phyloP scores from a whole-genome alignment of 2,797 vertebrate species.

The Sarcoramphus papa region DNA sequence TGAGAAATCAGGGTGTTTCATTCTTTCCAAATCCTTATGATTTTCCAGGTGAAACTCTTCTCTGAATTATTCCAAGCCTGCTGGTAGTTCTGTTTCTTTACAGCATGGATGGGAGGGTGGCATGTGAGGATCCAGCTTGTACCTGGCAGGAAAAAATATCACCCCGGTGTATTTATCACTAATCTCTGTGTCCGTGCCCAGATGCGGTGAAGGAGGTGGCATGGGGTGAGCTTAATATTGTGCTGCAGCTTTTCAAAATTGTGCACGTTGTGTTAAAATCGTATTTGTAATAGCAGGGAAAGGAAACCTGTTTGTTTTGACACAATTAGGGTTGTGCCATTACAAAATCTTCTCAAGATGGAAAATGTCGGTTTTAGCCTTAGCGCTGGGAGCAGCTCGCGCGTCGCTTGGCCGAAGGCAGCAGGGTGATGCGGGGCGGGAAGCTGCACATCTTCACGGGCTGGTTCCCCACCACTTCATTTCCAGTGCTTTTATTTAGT shows the following conservation, averaged over 20 bases:
- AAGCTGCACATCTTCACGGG: neutral
- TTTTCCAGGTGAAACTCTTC: neutral
- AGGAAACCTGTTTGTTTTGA: neutral
- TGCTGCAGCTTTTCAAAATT: neutral
- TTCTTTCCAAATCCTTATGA: neutral
- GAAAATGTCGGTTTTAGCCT: neutral
- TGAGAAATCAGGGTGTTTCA: too few species aligned
- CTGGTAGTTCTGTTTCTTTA: neutral
- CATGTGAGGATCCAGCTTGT: neutral
- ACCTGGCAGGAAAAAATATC: neutral
- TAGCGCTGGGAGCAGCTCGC: neutral
- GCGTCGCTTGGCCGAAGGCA: neutral
- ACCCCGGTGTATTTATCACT: neutral
- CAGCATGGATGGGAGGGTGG: neutral
- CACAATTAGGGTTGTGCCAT: neutral
- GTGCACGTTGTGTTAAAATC: neutral
- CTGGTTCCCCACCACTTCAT: neutral
- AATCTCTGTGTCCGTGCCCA: fast-evolving
- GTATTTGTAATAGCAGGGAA: neutral
- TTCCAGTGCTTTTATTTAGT: neutral
- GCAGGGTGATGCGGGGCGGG: neutral
- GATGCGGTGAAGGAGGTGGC: neutral
- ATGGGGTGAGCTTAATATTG: fast-evolving
- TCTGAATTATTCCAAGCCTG: neutral
- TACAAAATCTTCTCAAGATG: neutral